A percentile compares a stretch with the other conserved stretches of the same genome.
These are phyloP conservation scores for Meda fulgida DNA, from an alignment of 2,797 vertebrate genomes.

Conservation along the genomic window DNA sequence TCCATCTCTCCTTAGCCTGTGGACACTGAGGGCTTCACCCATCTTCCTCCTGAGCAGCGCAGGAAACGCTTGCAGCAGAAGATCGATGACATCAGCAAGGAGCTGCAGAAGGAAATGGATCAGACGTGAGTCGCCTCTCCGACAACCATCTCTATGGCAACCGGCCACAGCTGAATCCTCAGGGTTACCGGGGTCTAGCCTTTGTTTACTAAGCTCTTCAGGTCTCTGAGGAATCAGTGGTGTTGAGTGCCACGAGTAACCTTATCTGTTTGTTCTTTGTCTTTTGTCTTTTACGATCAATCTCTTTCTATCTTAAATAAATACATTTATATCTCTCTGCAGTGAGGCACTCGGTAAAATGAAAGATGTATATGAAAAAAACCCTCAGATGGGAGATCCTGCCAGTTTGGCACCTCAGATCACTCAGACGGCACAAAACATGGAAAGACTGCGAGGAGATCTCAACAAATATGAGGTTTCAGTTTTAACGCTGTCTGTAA, in stretches of 20 bases:
- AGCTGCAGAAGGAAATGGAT: conserved; percentile 89
- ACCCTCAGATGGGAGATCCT: conserved; percentile 92
- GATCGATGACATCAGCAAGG: conserved; percentile 83
- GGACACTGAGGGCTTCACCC: conserved; percentile 85
- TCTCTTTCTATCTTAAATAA: conserved; percentile 22
- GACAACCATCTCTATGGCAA: conserved; percentile 60
- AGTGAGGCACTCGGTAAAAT: conserved; percentile 92
- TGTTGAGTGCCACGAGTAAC: conserved; percentile 54
- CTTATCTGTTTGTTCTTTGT: conserved; percentile 40
- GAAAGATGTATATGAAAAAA: conserved; percentile 94
- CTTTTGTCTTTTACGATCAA: conserved; percentile 14
- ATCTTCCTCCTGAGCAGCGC: conserved; percentile 89
- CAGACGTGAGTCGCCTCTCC: conserved; percentile 81
- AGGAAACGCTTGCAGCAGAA: conserved; percentile 88
- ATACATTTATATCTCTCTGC: conserved; percentile 33
- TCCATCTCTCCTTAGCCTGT: conserved; percentile 76
- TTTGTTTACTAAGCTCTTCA: conserved; percentile 66
- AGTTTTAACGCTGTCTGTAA: background rate
- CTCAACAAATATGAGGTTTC: conserved; percentile 88
- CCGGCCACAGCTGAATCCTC: conserved; percentile 27
- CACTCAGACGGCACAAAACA: conserved; percentile 85
- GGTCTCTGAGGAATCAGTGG: conserved; percentile 61
- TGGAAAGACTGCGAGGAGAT: conserved; percentile 84
- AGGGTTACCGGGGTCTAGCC: conserved; percentile 51
- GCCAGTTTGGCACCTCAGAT: conserved; percentile 87